Evolutionary conservation across 30 jellyfish, hydroid and myxozoan species (phyloP).

Genomic region (Chironex yamaguchii): DNA sequence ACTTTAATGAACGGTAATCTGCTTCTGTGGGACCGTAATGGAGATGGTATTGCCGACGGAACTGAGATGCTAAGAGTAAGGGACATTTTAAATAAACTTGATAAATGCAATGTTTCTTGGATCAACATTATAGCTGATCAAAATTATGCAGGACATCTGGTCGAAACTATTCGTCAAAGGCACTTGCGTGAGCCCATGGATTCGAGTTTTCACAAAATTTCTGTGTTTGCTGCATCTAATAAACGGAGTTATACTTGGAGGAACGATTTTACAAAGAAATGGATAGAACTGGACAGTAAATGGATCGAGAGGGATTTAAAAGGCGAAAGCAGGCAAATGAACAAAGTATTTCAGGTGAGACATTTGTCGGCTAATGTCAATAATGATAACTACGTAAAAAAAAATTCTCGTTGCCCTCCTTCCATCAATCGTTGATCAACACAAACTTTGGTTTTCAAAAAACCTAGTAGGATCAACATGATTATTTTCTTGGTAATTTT

Average conservation of each 20-base stretch:
- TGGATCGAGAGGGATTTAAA: slow-evolving; percentile 68
- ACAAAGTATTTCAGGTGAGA: slow-evolving; percentile 73
- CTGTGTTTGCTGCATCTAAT: slow-evolving; percentile 82
- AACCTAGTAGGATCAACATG: no score
- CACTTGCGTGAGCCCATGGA: slow-evolving; percentile 23
- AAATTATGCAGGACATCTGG: slow-evolving; percentile 94
- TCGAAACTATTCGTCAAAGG: slow-evolving; percentile 64
- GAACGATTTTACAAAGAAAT: slow-evolving; percentile 81
- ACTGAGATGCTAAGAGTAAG: slow-evolving; percentile 79
- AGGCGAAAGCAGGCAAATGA: slow-evolving; percentile 68
- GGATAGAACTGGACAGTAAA: slow-evolving; percentile 76
- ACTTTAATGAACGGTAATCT: slow-evolving; percentile 89
- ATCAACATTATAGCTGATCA: slow-evolving; percentile 91
- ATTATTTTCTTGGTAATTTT: no score
- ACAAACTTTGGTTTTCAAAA: no score
- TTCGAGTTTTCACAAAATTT: slow-evolving; percentile 53
- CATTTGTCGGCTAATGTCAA: no score
- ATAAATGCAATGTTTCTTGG: slow-evolving; percentile 86
- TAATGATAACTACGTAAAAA: no score
- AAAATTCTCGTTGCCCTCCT: no score
- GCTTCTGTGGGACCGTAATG: slow-evolving; percentile 90
- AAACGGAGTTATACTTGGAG: slow-evolving; percentile 86
- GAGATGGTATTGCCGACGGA: slow-evolving; percentile 90
- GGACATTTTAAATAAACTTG: slow-evolving; percentile 71
- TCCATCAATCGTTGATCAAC: no score